These are phyloP conservation scores for Gorsachius magnificus DNA, from an alignment of 2,797 vertebrate genomes.

Conservation along the genomic window DNA sequence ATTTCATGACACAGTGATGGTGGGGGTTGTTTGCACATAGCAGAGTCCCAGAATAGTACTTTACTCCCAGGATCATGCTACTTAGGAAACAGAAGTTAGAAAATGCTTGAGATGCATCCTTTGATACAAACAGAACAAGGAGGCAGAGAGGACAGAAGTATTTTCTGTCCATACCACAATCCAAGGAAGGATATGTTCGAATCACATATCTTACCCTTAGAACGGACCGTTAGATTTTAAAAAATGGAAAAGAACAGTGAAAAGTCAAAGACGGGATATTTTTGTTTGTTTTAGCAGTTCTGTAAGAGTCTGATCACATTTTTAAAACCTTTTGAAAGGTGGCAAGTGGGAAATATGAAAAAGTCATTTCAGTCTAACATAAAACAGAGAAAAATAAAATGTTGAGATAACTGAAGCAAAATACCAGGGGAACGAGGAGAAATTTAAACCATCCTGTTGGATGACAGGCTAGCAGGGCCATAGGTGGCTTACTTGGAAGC, in stretches of 20 bases:
- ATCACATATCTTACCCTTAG: background rate
- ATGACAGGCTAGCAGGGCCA: background rate
- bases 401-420: background rate
- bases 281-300: background rate
- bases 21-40: background rate
- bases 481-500: background rate
- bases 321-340: background rate
- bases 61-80: background rate
- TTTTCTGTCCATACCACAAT: background rate
- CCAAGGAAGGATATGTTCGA: background rate
- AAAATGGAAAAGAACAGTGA: background rate
- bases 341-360: background rate
- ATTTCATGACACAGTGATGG: slow-evolving; percentile 17
- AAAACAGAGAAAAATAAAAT: background rate
- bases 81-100: background rate
- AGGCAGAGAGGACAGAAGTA: background rate
- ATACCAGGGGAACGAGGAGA: background rate
- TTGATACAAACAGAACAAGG: background rate
- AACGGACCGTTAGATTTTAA: background rate
- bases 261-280: background rate
- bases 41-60: background rate
- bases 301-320: background rate
- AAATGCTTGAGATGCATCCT: background rate
- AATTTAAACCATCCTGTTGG: background rate
- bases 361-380: background rate